Evolutionary conservation across 2,113 vertebrate genomes (phyloP).

Genomic region (Cebus imitator): DNA sequence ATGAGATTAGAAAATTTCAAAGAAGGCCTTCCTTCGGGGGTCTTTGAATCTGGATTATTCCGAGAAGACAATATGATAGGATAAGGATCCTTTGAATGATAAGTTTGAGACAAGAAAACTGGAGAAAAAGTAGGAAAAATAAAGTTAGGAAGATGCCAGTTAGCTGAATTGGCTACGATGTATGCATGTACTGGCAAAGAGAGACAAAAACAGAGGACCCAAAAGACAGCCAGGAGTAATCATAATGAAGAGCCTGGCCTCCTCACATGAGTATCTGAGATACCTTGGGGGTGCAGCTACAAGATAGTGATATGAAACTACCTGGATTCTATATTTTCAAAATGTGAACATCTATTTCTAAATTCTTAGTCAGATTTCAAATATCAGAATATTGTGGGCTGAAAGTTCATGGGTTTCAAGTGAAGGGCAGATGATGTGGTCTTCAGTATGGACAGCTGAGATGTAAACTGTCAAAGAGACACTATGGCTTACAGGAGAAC

Average conservation of each 20-base stretch:
- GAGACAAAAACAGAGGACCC: accelerated
- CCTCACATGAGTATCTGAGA: not conserved
- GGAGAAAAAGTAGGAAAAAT: not conserved
- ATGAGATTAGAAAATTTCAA: not conserved
- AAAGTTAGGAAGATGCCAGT: not conserved
- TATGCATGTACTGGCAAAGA: not conserved
- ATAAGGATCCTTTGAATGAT: not conserved
- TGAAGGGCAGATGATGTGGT: not conserved
- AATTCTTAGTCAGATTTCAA: not conserved
- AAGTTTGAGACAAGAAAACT: not conserved
- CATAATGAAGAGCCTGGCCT: accelerated
- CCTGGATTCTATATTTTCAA: not conserved
- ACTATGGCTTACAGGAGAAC: not conserved
- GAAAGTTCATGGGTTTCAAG: not conserved
- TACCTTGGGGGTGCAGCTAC: accelerated
- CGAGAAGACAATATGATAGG: not conserved
- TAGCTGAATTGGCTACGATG: not conserved
- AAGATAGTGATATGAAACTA: not conserved
- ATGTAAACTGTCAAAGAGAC: not conserved
- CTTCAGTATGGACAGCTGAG: not conserved
- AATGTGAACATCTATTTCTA: not conserved
- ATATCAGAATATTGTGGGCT: not conserved
- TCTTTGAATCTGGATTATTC: not conserved
- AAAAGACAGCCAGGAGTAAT: not conserved
- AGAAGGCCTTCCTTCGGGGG: not conserved